Evolutionary conservation across 2,113 vertebrate species (phyloP).

Genomic region (Puffinus mauretanicus): DNA sequence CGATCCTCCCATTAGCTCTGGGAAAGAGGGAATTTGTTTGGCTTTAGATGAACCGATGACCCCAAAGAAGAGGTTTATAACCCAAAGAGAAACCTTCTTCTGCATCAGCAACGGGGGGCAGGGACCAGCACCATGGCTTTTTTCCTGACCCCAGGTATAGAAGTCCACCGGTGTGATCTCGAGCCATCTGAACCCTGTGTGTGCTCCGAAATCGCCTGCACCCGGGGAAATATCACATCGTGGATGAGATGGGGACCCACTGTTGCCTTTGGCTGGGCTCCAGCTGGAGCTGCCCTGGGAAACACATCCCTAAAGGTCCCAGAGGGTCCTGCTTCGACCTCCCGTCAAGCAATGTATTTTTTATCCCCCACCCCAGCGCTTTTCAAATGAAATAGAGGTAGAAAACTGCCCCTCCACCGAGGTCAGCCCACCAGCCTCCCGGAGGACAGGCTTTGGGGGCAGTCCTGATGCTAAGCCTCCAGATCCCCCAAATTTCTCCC

Average conservation of each 20-base stretch:
- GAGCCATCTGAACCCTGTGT: rapidly evolving
- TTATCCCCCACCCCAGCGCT: neutral
- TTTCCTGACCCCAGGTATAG: too few species aligned
- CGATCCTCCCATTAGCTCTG: neutral
- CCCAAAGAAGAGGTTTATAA: neutral
- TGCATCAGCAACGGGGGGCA: neutral
- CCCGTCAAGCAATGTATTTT: neutral
- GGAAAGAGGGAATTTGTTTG: neutral
- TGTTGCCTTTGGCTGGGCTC: neutral
- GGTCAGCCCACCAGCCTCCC: neutral
- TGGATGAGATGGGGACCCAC: neutral
- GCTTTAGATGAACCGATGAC: neutral
- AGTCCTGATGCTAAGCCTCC: neutral
- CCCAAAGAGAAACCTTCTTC: neutral
- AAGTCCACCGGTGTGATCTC: neutral
- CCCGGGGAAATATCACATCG: neutral
- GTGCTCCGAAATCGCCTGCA: neutral
- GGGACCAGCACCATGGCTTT: neutral
- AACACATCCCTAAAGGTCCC: neutral
- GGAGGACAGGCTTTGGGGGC: neutral
- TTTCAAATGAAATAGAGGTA: neutral
- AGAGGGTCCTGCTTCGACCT: neutral
- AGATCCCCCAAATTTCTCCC: neutral
- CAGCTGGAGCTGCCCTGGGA: neutral
- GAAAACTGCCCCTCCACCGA: neutral